Percentiles rank a stretch among this genome's conserved stretches.
Evolutionary conservation across 2,797 vertebrate species (phyloP).

Genomic region (Hipposideros larvatus): DNA sequence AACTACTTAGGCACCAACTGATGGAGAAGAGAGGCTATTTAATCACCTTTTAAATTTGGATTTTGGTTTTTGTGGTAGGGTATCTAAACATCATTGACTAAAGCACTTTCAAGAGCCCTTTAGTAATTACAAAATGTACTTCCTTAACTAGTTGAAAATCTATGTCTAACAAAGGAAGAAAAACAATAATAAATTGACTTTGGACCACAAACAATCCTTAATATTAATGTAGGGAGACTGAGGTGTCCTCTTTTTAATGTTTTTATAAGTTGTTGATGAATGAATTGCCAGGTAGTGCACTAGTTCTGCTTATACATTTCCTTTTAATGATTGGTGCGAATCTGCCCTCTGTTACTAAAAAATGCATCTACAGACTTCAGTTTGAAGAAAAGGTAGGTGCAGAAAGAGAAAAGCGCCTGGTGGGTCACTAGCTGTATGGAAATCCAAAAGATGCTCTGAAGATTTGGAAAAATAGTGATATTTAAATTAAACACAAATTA

Average conservation of each 20-base stretch:
- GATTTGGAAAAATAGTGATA: neutral
- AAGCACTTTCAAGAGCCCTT: slow-evolving; percentile 1
- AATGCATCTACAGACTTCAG: neutral
- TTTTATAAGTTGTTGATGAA: slow-evolving; percentile 17
- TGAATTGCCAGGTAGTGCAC: neutral
- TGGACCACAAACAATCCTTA: neutral
- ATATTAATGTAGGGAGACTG: neutral
- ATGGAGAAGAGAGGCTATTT: slow-evolving; percentile 18
- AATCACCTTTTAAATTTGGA: neutral
- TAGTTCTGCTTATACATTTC: neutral
- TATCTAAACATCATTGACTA: neutral
- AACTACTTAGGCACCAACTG: neutral
- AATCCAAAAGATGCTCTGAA: neutral
- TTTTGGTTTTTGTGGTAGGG: neutral
- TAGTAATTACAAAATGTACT: neutral
- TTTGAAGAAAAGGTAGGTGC: neutral
- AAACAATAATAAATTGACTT: slow-evolving; percentile 9
- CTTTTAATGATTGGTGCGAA: neutral
- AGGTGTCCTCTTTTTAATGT: slow-evolving; percentile 32
- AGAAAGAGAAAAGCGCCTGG: neutral
- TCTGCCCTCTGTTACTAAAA: neutral
- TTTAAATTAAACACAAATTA: slow-evolving; percentile 46
- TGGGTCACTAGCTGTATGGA: neutral
- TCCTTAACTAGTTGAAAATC: slow-evolving; percentile 1
- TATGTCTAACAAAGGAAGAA: neutral